phyloP scores from a whole-genome alignment of 2,113 vertebrate species.

The Onychostruthus taczanowskii region DNA sequence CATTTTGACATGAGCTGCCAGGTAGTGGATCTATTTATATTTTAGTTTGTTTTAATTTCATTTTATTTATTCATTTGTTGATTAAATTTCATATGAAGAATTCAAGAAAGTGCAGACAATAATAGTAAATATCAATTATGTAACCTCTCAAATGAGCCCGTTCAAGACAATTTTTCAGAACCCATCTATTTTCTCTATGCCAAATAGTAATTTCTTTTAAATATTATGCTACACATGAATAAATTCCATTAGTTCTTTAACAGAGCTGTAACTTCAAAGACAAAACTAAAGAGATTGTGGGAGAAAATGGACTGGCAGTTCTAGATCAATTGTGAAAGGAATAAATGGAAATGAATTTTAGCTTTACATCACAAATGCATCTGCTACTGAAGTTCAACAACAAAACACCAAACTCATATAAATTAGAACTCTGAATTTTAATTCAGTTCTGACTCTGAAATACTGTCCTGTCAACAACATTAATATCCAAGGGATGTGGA shows the following conservation, averaged over 20 bases:
- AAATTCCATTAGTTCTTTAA: constrained; percentile 4
- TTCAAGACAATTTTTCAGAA: not conserved
- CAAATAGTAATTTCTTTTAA: not conserved
- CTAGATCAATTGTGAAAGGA: not conserved
- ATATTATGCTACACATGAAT: constrained; percentile 8
- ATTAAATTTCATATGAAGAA: constrained; percentile 20
- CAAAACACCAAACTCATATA: not conserved
- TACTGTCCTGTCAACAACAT: not conserved
- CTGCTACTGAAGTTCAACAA: not conserved
- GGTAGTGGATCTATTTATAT: not conserved
- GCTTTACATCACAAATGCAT: not conserved
- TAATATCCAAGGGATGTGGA: not conserved
- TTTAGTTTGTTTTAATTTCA: not conserved
- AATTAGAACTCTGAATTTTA: not conserved
- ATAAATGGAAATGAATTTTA: not conserved
- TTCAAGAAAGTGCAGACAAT: not conserved
- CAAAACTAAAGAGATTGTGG: not conserved
- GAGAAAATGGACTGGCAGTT: not conserved
- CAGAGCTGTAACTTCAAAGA: not conserved
- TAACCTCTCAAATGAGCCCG: not conserved
- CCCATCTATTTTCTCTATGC: not conserved
- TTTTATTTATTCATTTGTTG: not conserved
- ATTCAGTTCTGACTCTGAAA: not conserved
- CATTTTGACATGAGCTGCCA: not conserved
- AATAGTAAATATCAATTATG: constrained; percentile 22